Evolutionary conservation across 2,797 vertebrate genomes (phyloP), one percentile per base, ranked within the genome.

Genomic region (Antrozous pallidus): DNA sequence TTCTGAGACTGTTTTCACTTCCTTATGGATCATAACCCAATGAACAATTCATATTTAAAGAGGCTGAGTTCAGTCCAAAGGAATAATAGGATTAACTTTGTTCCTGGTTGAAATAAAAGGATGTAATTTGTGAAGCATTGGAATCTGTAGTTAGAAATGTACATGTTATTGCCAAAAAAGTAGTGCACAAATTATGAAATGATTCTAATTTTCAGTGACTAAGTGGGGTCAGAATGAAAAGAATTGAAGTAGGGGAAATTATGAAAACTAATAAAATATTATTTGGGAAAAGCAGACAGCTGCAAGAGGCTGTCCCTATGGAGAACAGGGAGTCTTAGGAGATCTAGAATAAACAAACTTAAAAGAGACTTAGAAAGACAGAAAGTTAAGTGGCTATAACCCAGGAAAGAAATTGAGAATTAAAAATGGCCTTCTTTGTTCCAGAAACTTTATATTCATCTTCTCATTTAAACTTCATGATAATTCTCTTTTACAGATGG

Each of bases 231-330:
- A 92, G 78, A 73, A 89, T 63, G 83, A 88, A 82, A 74, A 92
- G 58, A 78, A 14, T 45, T 56, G 17, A 54, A 91, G 31, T 38
- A 71, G 65, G 81, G 74, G 83, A 90, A 88, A 85, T 10, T 83
- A 65, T 6, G 14, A 86, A 94, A 94, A 86, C 5, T 49, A 92
- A 63, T 92, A 85, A 91, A 79, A 51, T 89, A 94, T 91, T 96
- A 58, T 84, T 70, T 81, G 80, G 87, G 22, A 89, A 95, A 91
- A 17, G 33, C 42, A 88, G 36, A 42, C 36, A 90, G 67, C 80
- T 91, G 20, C 36, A 88, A 71, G 38, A 92, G 40, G 70, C 33
- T 87, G 28, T 33, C n/a, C 33, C 33, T 9, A 18, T 47, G 69
- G 61, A 78, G 12, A 77, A 54, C 14, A 38, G 33, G 18, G 13